Percentiles rank a stretch among this genome's conserved stretches.
Conservation (phyloP, 2,888 invertebrate species). For the Nemotelus pantherinus region DNA sequence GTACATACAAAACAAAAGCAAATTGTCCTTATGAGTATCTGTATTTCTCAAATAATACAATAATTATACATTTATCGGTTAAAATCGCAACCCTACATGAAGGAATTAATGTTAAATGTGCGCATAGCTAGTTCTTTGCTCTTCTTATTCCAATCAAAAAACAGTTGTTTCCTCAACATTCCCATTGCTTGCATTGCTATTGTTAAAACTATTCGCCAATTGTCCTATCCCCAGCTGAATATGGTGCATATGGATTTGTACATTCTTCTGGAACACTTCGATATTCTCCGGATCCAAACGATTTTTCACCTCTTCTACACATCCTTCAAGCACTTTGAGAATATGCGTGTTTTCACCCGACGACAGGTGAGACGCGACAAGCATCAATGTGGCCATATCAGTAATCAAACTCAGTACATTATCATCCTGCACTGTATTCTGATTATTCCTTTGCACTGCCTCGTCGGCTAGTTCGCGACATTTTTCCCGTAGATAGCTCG, state of each 20-base stretch:
- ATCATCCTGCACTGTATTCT: slow-evolving; percentile 69
- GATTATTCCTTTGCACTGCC: slow-evolving; percentile 79
- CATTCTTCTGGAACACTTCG: slow-evolving; percentile 83
- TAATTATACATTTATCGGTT: too few species aligned
- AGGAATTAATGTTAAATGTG: too few species aligned
- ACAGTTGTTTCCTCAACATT: slow-evolving; percentile 23
- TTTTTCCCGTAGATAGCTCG: slow-evolving; percentile 86
- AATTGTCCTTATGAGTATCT: too few species aligned
- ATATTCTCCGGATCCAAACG: slow-evolving; percentile 80
- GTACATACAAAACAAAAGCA: too few species aligned
- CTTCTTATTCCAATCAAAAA: neutral
- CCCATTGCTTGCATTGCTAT: slow-evolving; percentile 21
- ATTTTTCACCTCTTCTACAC: slow-evolving; percentile 87
- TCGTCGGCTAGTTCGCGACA: slow-evolving; percentile 85
- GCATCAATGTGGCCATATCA: slow-evolving; percentile 87
- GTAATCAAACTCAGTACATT: slow-evolving; percentile 82
- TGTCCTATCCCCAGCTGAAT: slow-evolving; percentile 60
- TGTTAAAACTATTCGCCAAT: slow-evolving; percentile 22
- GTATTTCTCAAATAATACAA: too few species aligned
- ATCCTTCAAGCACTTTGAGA: slow-evolving; percentile 87
- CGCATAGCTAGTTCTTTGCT: too few species aligned
- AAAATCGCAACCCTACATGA: too few species aligned
- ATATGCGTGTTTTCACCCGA: slow-evolving; percentile 91
- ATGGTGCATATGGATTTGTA: slow-evolving; percentile 84
- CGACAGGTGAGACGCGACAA: slow-evolving; percentile 66